A percentile compares a stretch with the other conserved stretches of the same genome.
These are phyloP conservation scores for Mactromeris polynyma DNA, from an alignment of 2,888 invertebrate genomes.

Conservation along the genomic window DNA sequence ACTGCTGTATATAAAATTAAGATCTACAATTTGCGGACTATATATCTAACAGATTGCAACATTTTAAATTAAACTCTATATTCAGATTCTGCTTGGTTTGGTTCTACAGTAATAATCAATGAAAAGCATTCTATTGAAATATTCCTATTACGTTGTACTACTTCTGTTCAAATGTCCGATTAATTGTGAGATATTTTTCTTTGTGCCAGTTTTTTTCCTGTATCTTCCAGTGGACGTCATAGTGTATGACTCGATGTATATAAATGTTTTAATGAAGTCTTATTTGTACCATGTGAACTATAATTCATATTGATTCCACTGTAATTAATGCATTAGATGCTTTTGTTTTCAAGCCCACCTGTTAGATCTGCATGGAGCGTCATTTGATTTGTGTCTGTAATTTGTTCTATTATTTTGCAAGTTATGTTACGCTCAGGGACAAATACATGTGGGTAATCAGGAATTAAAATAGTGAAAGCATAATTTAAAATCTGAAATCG, in stretches of 20 bases:
- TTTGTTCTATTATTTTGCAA: background rate
- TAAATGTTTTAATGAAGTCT: background rate
- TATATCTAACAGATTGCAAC: no score
- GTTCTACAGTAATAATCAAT: no score
- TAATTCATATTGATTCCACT: conserved; percentile 11
- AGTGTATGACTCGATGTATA: background rate
- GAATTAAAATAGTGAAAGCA: background rate
- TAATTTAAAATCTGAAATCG: background rate
- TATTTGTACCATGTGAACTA: background rate
- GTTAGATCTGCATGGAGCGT: conserved; percentile 5
- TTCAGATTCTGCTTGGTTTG: no score
- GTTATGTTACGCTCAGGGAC: conserved; percentile 2
- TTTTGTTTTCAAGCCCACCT: background rate
- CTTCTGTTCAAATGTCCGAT: background rate
- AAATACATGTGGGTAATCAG: background rate
- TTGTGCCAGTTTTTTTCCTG: background rate
- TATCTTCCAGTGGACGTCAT: background rate
- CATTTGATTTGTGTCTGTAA: background rate
- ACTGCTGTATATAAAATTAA: no score
- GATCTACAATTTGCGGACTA: no score
- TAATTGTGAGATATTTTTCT: background rate
- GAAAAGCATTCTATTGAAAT: no score
- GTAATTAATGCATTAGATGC: background rate
- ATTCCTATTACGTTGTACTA: no score
- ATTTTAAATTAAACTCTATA: no score